A percentile compares a stretch with the other conserved stretches of the same genome.
Conservation (phyloP, 1,140 invertebrate species). For the Maniola jurtina region DNA sequence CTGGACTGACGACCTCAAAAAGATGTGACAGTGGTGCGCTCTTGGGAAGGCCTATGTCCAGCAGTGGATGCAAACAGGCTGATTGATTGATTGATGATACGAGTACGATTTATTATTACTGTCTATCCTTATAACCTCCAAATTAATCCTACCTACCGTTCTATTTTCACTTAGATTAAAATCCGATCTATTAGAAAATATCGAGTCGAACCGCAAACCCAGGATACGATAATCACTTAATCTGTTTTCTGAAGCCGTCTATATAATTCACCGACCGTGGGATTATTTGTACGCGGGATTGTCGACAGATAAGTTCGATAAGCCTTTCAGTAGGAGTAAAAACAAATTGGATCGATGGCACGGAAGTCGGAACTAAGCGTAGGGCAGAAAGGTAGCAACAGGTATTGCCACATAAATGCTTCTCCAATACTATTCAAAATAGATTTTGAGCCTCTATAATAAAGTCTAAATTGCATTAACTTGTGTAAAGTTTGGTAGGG, state of each 20-base stretch:
- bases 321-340: constrained; percentile 14
- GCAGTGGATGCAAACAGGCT: no score
- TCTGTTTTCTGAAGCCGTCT: constrained; percentile 18
- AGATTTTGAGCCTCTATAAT: not conserved
- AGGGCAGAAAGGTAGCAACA: not conserved
- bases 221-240: constrained; percentile 12
- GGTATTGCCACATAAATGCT: not conserved
- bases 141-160: no score
- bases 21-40: no score
- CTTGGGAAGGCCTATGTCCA: no score
- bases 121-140: no score
- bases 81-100: no score
- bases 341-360: constrained; percentile 30
- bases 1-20: no score
- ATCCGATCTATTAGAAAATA: not conserved
- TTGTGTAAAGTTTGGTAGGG: no score
- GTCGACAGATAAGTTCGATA: constrained; percentile 31
- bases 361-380: not conserved
- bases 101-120: no score
- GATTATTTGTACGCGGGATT: constrained; percentile 27
- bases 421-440: not conserved
- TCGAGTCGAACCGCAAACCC: constrained; percentile 1
- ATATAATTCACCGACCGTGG: constrained; percentile 11
- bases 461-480: no score
- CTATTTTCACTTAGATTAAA: not conserved